A percentile compares a stretch with the other conserved stretches of the same genome.
These are phyloP conservation scores for Pelagia noctiluca DNA, from an alignment of 30 jellyfish, hydroid and myxozoan species.

Conservation along the genomic window DNA sequence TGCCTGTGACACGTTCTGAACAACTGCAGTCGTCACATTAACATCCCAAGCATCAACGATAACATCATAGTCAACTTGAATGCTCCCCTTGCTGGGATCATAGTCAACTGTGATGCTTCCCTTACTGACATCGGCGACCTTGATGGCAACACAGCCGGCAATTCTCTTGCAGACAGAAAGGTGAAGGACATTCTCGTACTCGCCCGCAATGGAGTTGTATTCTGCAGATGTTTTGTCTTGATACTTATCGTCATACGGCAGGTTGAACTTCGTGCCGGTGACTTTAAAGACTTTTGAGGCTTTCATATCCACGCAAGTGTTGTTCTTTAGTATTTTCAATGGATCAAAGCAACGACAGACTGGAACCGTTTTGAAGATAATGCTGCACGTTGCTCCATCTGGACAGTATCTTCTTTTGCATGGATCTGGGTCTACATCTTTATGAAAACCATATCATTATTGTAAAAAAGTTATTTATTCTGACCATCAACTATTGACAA, in stretches of 20 bases:
- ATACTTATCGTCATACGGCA: slow-evolving; percentile 14
- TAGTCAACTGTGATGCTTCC: slow-evolving; percentile 36
- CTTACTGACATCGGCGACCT: neutral
- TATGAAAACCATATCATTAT: no score
- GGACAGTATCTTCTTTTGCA: slow-evolving; percentile 20
- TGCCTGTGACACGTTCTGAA: slow-evolving; percentile 7
- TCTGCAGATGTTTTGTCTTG: slow-evolving; percentile 22
- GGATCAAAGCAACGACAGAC: slow-evolving; percentile 17
- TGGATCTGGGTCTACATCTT: no score
- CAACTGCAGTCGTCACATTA: slow-evolving; percentile 3
- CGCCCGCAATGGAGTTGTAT: slow-evolving; percentile 16
- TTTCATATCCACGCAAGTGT: slow-evolving; percentile 1
- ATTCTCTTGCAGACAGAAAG: neutral
- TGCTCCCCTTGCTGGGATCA: slow-evolving; percentile 23
- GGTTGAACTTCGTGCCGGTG: slow-evolving; percentile 16
- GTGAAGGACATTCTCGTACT: slow-evolving; percentile 8
- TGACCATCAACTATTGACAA: no score
- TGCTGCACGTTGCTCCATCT: neutral
- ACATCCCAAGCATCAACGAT: slow-evolving; percentile 16
- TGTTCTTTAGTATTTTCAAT: slow-evolving; percentile 10
- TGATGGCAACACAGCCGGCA: slow-evolving; percentile 1
- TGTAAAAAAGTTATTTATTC: no score
- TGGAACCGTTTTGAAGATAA: slow-evolving; percentile 1
- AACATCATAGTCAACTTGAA: slow-evolving; percentile 18
- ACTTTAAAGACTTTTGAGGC: slow-evolving; percentile 32